phyloP scores from a whole-genome alignment of 2,888 invertebrate species.

The Ectemnius cavifrons region DNA sequence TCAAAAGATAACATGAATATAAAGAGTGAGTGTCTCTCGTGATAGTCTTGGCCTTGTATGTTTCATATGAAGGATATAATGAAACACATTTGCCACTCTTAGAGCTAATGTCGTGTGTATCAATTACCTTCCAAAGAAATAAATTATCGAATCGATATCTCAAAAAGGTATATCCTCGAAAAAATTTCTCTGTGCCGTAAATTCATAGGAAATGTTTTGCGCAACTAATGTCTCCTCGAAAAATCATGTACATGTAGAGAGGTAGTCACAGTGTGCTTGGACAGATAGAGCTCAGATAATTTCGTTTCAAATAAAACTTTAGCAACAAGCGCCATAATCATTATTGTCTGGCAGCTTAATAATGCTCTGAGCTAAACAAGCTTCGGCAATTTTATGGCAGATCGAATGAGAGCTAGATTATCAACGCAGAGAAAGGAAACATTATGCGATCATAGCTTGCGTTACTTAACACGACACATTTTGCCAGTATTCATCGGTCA shows the following conservation, averaged over 20 bases:
- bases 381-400: slow-evolving; percentile 25
- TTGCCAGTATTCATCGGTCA: not conserved
- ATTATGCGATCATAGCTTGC: slow-evolving; percentile 9
- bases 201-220: not conserved
- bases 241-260: slow-evolving; percentile 16
- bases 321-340: slow-evolving; percentile 24
- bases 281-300: slow-evolving; percentile 16
- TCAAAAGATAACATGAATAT: slow-evolving; percentile 34
- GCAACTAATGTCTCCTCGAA: slow-evolving; percentile 3
- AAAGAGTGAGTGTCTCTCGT: slow-evolving; percentile 29
- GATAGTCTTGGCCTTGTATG: slow-evolving; percentile 30
- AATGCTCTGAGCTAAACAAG: slow-evolving; percentile 33
- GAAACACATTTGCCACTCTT: slow-evolving; percentile 11
- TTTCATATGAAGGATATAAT: slow-evolving; percentile 19
- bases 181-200: not conserved
- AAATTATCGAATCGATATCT: slow-evolving; percentile 9
- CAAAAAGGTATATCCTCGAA: slow-evolving; percentile 4
- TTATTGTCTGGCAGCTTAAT: slow-evolving; percentile 64
- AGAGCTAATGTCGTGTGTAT: slow-evolving; percentile 4
- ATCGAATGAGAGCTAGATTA: slow-evolving; percentile 8
- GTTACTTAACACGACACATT: slow-evolving; percentile 12
- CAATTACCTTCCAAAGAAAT: not conserved
- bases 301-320: slow-evolving; percentile 22
- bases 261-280: slow-evolving; percentile 23
- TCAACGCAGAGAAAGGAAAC: slow-evolving; percentile 8